phyloP scores from a whole-genome alignment of 2,888 invertebrate genomes.

The Brenthis hecate region DNA sequence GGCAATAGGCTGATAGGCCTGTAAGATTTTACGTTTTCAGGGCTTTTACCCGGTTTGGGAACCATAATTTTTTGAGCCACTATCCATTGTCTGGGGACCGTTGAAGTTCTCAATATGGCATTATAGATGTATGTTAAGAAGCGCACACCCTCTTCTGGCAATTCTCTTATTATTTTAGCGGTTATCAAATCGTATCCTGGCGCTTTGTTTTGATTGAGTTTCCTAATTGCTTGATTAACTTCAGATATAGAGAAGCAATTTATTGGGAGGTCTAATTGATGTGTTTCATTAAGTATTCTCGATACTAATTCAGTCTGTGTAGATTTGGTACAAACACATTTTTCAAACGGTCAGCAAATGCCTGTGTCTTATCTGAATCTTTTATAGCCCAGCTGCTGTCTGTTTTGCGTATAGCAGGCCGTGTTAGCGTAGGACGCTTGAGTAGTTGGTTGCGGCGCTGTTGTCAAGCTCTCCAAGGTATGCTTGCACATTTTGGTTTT shows the following conservation, averaged over 20 bases:
- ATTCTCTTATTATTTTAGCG: constrained; percentile 12
- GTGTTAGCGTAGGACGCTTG: no score
- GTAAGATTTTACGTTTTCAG: constrained; percentile 36
- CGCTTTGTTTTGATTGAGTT: constrained; percentile 21
- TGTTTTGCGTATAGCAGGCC: no score
- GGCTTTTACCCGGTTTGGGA: constrained; percentile 39
- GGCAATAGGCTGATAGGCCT: constrained; percentile 40
- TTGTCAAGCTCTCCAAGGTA: not conserved
- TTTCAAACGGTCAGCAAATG: not conserved
- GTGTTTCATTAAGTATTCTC: not conserved
- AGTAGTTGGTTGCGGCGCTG: not conserved
- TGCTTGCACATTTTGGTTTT: not conserved
- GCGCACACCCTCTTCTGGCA: constrained; percentile 14
- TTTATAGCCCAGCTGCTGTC: not conserved
- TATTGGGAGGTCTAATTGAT: constrained; percentile 11
- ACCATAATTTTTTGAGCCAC: constrained; percentile 41
- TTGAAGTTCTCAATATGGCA: constrained; percentile 4
- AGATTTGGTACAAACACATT: not conserved
- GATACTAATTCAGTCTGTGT: not conserved
- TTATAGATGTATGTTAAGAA: constrained; percentile 13
- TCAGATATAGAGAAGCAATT: constrained; percentile 14
- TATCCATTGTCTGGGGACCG: constrained; percentile 39
- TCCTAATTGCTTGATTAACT: constrained; percentile 14
- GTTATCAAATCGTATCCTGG: constrained; percentile 27
- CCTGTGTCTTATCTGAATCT: not conserved